Base-by-base conservation (phyloP, 1,140 invertebrate species). In the Drosophila nannoptera region DNA sequence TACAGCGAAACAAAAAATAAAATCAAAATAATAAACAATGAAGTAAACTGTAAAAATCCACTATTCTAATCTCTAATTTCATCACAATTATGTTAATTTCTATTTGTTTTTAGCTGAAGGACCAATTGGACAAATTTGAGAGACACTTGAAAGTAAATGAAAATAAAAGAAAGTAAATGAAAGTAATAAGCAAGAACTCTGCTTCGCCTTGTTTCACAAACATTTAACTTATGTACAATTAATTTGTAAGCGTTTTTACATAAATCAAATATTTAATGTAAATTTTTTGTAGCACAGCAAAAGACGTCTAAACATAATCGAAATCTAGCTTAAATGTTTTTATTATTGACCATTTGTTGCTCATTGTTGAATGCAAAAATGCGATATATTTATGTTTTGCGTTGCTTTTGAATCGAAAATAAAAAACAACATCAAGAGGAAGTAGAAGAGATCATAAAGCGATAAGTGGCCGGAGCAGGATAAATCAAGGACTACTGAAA, bases 251-350 rank as follows among this genome's bases (percentile, higher is more conserved):
- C 46, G 68, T 74, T 84, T 56, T 86, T 83, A 83, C 72, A 11
- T 31, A 86, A 86, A 81, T 81, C 66, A 86, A 86, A 86, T 86
- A 86, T 86, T 77, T 86, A 86, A 81, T 60, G 62, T 59, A 86
- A 86, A 81, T 87, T 81, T 86, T 67, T 83, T 72, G 43, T 63
- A 61, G 73, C 69, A 73, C 66, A 46, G 59, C 65, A 64, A 63
- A 67, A 69, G 12, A 43, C 22, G 22, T 16, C 12, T 14, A 12
- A 43, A 43, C 12, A 43, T 14, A 43, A 43, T 43, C 40, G 40
- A n/a, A 43, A 65, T 80, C 69, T 84, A 75, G 73, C 81, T 86
- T 84, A 84, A 77, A 77, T 86, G 77, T 84, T 84, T 78, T 86
- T 69, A 74, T 63, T 84, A 66, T 22, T 81, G 58, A 80, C 67